Evolutionary conservation across 2,888 invertebrate genomes (phyloP).

Genomic region (Drosophila paranaensis): DNA sequence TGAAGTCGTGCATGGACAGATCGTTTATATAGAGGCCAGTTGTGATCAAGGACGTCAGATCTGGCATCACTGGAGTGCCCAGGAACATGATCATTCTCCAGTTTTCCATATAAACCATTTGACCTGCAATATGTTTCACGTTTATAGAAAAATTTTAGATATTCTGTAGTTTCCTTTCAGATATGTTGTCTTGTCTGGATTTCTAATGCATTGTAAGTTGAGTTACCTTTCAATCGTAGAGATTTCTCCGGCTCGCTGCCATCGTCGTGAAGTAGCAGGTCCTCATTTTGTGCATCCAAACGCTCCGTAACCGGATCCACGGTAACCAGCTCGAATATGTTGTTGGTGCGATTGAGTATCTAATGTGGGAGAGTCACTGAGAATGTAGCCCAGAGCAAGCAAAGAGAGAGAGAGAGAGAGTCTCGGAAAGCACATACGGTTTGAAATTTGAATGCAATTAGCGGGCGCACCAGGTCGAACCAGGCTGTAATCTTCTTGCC

Average conservation of each 20-base stretch:
- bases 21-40: conserved; percentile 99
- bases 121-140: conserved; percentile 87
- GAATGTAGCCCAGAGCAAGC: background rate
- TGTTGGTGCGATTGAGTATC: conserved; percentile 98
- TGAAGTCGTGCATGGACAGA: conserved; percentile 99
- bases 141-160: background rate
- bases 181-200: background rate
- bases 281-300: conserved; percentile 86
- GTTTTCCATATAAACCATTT: conserved; percentile 99
- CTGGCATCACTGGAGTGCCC: conserved; percentile 98
- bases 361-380: conserved; percentile 82
- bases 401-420: too few species aligned
- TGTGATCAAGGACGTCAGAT: conserved; percentile 95
- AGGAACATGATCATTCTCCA: conserved; percentile 99
- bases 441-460: conserved; percentile 97
- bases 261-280: conserved; percentile 86
- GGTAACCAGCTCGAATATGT: conserved; percentile 97
- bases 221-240: conserved; percentile 91
- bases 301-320: conserved; percentile 93
- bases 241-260: conserved; percentile 90
- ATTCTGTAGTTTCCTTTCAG: background rate
- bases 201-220: background rate
- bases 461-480: conserved; percentile 95
- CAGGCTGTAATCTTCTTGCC: conserved; percentile 96
- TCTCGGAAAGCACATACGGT: conserved; percentile 88